These are phyloP conservation scores for Tokudaia muenninki DNA, from an alignment of 2,797 vertebrate species.

Conservation along the genomic window DNA sequence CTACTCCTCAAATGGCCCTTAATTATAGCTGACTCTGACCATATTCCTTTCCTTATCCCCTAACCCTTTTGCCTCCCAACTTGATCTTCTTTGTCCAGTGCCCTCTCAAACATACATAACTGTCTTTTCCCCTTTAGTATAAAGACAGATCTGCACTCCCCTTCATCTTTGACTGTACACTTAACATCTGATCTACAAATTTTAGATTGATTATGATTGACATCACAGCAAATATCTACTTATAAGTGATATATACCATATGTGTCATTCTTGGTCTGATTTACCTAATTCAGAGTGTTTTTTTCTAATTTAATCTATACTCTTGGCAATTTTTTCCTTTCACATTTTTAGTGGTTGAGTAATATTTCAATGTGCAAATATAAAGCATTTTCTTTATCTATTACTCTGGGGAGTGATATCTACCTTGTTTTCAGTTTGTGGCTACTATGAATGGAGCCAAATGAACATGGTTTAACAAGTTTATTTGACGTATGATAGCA, in stretches of 20 bases:
- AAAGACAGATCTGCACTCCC: background rate
- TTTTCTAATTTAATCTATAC: background rate
- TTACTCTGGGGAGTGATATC: background rate
- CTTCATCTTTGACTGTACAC: background rate
- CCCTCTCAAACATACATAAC: background rate
- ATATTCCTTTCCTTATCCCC: too few relatives aligned
- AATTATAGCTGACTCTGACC: background rate
- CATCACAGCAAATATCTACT: background rate
- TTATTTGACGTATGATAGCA: too few relatives aligned
- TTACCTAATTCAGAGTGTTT: background rate
- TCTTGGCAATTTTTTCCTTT: background rate
- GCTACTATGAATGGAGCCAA: background rate
- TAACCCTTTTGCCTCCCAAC: background rate
- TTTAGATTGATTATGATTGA: background rate
- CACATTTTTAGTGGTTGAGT: background rate
- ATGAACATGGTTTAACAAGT: background rate
- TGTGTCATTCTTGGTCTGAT: background rate
- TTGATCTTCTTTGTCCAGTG: background rate
- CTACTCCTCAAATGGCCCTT: background rate
- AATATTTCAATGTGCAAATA: background rate
- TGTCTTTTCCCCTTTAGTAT: background rate
- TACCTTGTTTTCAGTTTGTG: background rate
- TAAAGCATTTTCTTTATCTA: background rate
- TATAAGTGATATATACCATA: background rate
- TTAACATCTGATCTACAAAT: background rate